Percentiles rank a stretch among this genome's conserved stretches.
phyloP scores from a whole-genome alignment of 2,888 invertebrate species.

The Aspidiotus destructor region DNA sequence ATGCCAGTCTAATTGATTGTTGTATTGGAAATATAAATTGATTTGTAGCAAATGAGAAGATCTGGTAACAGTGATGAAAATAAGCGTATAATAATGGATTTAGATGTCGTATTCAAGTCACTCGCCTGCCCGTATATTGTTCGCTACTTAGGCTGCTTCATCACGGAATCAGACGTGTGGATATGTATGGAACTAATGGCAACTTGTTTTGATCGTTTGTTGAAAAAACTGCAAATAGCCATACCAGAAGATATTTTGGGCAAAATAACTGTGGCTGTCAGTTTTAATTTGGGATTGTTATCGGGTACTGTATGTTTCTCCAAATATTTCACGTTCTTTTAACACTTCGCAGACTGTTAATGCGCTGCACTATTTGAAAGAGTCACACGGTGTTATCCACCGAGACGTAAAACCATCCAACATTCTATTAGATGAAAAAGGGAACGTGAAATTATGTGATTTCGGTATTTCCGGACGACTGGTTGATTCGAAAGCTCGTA shows the following conservation, averaged over 20 bases:
- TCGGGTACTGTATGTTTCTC: background rate
- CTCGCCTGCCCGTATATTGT: constrained; percentile 96
- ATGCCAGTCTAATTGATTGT: background rate
- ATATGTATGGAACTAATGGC: constrained; percentile 99
- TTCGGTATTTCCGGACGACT: constrained; percentile 97
- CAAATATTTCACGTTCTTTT: background rate
- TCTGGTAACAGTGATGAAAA: constrained; percentile 95
- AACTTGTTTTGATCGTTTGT: constrained; percentile 93
- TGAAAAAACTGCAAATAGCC: constrained; percentile 73
- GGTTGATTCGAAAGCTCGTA: constrained; percentile 96
- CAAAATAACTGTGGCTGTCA: constrained; percentile 91
- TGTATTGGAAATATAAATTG: background rate
- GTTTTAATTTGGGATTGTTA: constrained; percentile 40
- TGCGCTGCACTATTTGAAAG: constrained; percentile 94
- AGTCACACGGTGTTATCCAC: constrained; percentile 92
- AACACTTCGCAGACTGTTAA: constrained; percentile 68
- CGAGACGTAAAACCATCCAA: constrained; percentile 98
- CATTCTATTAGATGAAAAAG: constrained; percentile 88
- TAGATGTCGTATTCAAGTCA: constrained; percentile 95
- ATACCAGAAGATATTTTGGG: constrained; percentile 94
- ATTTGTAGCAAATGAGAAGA: constrained; percentile 79
- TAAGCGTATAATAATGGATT: constrained; percentile 95
- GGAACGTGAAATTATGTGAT: constrained; percentile 95
- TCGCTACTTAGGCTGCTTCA: constrained; percentile 93
- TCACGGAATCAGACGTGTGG: constrained; percentile 95